Evolutionary conservation across 2,113 vertebrate genomes (phyloP).

Genomic region (Paradisaea rubra): DNA sequence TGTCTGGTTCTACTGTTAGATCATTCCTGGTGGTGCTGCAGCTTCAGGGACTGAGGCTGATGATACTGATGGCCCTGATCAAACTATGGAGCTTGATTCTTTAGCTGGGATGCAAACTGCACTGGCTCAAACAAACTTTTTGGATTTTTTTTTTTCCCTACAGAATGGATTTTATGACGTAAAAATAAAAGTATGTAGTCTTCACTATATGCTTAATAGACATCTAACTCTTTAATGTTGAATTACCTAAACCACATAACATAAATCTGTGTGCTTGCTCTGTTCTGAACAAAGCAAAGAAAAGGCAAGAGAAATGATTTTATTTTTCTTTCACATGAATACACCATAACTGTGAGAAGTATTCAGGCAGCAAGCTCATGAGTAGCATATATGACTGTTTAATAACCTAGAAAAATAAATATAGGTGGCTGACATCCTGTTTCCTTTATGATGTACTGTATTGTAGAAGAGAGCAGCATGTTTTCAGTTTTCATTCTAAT

Average conservation of each 20-base stretch:
- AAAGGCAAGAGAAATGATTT: not conserved
- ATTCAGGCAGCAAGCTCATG: not conserved
- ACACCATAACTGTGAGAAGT: not conserved
- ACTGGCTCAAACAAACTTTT: not conserved
- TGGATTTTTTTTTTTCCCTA: not conserved
- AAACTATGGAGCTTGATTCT: not conserved
- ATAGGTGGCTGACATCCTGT: conserved; percentile 16
- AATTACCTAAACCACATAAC: not conserved
- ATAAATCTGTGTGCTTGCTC: not conserved
- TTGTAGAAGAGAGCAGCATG: not conserved
- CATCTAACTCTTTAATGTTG: not conserved
- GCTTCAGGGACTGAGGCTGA: not conserved
- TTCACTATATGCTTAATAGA: not conserved
- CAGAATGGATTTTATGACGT: not conserved
- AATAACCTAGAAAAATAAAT: conserved; percentile 8
- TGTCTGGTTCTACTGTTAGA: rapidly evolving
- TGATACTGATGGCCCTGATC: not conserved
- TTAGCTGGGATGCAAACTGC: not conserved
- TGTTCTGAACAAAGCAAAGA: not conserved
- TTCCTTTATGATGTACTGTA: not conserved
- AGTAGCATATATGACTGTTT: not conserved
- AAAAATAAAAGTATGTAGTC: not conserved
- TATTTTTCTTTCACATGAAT: not conserved
- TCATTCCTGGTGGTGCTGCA: not conserved
- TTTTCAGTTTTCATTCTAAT: not conserved